These are phyloP conservation scores for Dryobotodes eremita DNA, from an alignment of 2,888 invertebrate species.

Conservation along the genomic window DNA sequence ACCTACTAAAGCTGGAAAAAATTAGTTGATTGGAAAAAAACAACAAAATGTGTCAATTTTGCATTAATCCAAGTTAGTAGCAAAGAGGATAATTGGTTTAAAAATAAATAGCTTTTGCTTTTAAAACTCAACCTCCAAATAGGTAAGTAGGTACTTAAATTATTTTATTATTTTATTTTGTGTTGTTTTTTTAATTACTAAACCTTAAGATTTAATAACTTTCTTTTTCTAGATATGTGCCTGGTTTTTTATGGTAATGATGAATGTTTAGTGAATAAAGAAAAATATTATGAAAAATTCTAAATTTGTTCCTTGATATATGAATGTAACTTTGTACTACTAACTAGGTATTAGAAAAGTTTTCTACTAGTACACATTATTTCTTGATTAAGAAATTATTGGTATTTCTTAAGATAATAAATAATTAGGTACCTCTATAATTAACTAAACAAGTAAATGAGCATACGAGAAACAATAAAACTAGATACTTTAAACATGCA, in stretches of 20 bases:
- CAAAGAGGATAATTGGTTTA: neutral
- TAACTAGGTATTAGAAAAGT: neutral
- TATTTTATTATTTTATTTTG: neutral
- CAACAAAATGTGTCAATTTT: no score
- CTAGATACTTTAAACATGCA: conserved; percentile 5
- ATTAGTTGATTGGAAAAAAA: neutral
- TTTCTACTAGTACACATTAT: conserved; percentile 12
- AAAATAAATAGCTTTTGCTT: neutral
- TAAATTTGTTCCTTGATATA: neutral
- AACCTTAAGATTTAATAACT: neutral
- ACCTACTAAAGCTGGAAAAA: neutral
- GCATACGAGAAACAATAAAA: neutral
- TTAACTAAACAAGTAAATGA: conserved; percentile 6
- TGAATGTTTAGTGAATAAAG: conserved; percentile 25
- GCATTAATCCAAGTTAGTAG: neutral
- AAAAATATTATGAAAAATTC: neutral
- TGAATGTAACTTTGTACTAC: neutral
- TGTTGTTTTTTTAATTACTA: neutral
- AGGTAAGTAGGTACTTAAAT: neutral
- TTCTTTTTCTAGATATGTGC: conserved; percentile 35
- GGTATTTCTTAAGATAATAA: neutral
- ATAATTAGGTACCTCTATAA: neutral
- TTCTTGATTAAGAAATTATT: neutral
- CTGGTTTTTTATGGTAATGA: conserved; percentile 18
- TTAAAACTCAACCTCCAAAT: neutral